Conservation (phyloP, 53 echinoderm and acorn worm species). For the Pentamera pediparva region DNA sequence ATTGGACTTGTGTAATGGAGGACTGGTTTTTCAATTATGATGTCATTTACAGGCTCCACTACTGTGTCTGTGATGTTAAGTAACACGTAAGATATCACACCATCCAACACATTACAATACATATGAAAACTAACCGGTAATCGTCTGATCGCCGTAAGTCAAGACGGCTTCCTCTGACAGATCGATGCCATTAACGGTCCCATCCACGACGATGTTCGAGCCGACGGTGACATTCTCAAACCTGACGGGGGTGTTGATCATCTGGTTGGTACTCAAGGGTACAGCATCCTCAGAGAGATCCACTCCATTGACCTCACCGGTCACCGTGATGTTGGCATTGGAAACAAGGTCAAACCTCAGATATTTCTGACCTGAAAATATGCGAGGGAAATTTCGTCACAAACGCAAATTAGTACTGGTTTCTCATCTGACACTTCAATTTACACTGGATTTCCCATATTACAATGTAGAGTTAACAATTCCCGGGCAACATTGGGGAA, state of each 20-base stretch:
- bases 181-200: constrained; percentile 58
- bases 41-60: neutral
- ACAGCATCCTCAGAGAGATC: constrained; percentile 60
- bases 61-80: too few relatives aligned
- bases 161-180: constrained; percentile 71
- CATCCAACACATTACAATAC: neutral
- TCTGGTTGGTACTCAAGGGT: constrained; percentile 41
- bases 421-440: too few relatives aligned
- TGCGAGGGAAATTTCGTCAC: neutral
- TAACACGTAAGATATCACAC: too few relatives aligned
- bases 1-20: neutral
- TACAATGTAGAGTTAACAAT: too few relatives aligned
- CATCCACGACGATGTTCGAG: constrained; percentile 17
- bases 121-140: constrained; percentile 42
- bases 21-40: neutral
- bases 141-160: constrained; percentile 33
- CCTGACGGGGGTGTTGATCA: neutral
- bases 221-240: constrained; percentile 9
- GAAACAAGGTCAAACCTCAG: constrained; percentile 30
- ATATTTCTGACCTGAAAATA: constrained; percentile 43
- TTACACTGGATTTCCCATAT: too few relatives aligned
- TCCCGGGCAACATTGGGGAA: too few relatives aligned
- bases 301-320: constrained; percentile 34
- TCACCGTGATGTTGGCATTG: constrained; percentile 29
- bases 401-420: too few relatives aligned